Conservation (phyloP, 92 coral and sea anemone genomes). For the Epizoanthus scotinus region DNA sequence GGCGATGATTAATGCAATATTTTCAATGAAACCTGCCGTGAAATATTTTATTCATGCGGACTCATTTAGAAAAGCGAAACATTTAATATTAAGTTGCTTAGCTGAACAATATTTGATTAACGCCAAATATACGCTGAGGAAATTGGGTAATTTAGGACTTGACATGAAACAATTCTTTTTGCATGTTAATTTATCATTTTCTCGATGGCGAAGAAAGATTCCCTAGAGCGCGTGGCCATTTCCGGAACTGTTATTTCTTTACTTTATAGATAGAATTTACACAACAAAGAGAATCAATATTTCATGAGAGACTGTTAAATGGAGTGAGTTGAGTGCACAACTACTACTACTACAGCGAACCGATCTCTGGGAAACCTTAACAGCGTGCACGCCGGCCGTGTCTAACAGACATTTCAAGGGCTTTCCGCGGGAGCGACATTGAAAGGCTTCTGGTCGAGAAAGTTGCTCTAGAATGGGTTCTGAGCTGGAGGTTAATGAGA, state of each 20-base stretch:
- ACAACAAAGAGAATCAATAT: slow-evolving; percentile 87
- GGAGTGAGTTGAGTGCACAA: slow-evolving; percentile 34
- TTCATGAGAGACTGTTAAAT: slow-evolving; percentile 72
- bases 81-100: slow-evolving; percentile 39
- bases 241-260: slow-evolving; percentile 74
- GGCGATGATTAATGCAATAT: slow-evolving; percentile 14
- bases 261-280: slow-evolving; percentile 79
- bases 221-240: slow-evolving; percentile 38
- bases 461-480: slow-evolving; percentile 37
- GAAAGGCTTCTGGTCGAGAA: slow-evolving; percentile 40
- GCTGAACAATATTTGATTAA: slow-evolving; percentile 43
- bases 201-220: slow-evolving; percentile 18
- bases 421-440: slow-evolving; percentile 22
- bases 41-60: slow-evolving; percentile 32
- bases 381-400: slow-evolving; percentile 2
- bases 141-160: slow-evolving; percentile 36
- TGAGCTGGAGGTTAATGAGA: slow-evolving; percentile 40
- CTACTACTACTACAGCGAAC: slow-evolving; percentile 14
- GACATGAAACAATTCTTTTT: slow-evolving; percentile 17
- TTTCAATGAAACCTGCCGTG: slow-evolving; percentile 30
- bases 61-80: slow-evolving; percentile 35
- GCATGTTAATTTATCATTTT: slow-evolving; percentile 28
- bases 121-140: slow-evolving; percentile 36
- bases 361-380: slow-evolving; percentile 26
- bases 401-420: slow-evolving; percentile 37